Evolutionary conservation across 2,113 vertebrate species (phyloP), one percentile per base, ranked within the genome.

Genomic region (Embiotoca jacksoni): DNA sequence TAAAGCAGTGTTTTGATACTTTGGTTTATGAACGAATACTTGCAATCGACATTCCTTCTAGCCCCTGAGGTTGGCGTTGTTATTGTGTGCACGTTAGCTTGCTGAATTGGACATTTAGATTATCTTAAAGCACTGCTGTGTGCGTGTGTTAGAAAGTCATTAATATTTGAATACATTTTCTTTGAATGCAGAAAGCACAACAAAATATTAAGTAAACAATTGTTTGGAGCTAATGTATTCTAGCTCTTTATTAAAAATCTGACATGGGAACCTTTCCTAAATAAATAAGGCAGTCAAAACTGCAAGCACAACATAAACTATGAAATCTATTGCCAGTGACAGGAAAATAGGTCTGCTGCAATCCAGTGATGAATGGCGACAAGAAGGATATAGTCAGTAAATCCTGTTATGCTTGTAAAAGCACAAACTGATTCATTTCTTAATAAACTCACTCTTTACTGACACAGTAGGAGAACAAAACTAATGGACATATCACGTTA

Each of bases 361-460:
- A 39, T 39, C 30, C 50, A 32, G 52, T 32, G 64, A 78, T 23
- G 65, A 32, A 50, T 16, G 4, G 46, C 16, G n/a, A 76, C 55
- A 47, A 52, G 14, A 67, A 65, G 36, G 66, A 62, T 62, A 71
- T 30, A 68, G 69, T 57, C n/a, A 59, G 62, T 66, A 83, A 76
- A 72, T 71, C 66, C 32, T 63, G 32, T 73, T 70, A 36, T 13
- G 50, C 30, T 6, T 16, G n/a, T 84, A 63, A 80, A 85, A 76
- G 37, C 53, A 72, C 35, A 60, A 67, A 15, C 46, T 44, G 79
- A 88, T 82, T 78, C 62, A 83, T 63, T 41, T 57, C 53, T 65
- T 52, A 62, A 54, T 68, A 80, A 41, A 67, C 0, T 37, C 13
- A 11, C 49, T 52, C 39, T 55, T 14, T 54, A 39, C 3, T 72